phyloP scores from a whole-genome alignment of 2,888 invertebrate species.

The Yponomeuta evonymella region DNA sequence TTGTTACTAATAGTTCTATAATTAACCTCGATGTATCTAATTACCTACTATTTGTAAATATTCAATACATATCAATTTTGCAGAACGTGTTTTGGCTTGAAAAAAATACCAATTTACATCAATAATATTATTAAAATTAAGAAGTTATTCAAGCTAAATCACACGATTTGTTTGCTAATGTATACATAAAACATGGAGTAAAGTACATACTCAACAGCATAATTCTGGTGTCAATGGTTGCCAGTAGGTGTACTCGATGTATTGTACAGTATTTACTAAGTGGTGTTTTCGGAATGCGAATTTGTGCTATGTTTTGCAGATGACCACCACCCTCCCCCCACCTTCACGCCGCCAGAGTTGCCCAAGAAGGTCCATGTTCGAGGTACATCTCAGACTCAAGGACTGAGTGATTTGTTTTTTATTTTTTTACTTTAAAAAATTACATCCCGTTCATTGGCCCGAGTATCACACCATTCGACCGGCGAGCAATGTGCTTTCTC shows the following conservation, averaged over 20 bases:
- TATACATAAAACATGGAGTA: slow-evolving; percentile 8
- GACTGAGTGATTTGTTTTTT: slow-evolving; percentile 66
- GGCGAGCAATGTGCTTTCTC: slow-evolving; percentile 59
- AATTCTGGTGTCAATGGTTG: slow-evolving; percentile 8
- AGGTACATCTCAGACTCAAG: slow-evolving; percentile 81
- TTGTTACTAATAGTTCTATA: slow-evolving; percentile 37
- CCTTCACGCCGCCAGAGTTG: slow-evolving; percentile 99
- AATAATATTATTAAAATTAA: not conserved
- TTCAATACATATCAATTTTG: not conserved
- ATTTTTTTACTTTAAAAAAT: slow-evolving; percentile 34
- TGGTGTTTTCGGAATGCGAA: slow-evolving; percentile 76
- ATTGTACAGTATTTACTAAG: slow-evolving; percentile 42
- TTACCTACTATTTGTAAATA: slow-evolving; percentile 7
- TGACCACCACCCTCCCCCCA: slow-evolving; percentile 98
- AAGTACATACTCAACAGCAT: slow-evolving; percentile 1
- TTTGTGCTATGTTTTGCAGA: slow-evolving; percentile 90
- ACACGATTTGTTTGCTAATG: not conserved
- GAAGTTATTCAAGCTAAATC: not conserved
- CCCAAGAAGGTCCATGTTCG: slow-evolving; percentile 98
- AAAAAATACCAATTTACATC: not conserved
- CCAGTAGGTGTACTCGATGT: slow-evolving; percentile 43
- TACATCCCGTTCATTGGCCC: slow-evolving; percentile 49
- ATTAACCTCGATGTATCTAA: not conserved
- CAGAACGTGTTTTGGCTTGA: not conserved
- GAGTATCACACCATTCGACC: slow-evolving; percentile 42